Evolutionary conservation across 2,797 vertebrate species (phyloP).

Genomic region (Rhadinocentrus ornatus): DNA sequence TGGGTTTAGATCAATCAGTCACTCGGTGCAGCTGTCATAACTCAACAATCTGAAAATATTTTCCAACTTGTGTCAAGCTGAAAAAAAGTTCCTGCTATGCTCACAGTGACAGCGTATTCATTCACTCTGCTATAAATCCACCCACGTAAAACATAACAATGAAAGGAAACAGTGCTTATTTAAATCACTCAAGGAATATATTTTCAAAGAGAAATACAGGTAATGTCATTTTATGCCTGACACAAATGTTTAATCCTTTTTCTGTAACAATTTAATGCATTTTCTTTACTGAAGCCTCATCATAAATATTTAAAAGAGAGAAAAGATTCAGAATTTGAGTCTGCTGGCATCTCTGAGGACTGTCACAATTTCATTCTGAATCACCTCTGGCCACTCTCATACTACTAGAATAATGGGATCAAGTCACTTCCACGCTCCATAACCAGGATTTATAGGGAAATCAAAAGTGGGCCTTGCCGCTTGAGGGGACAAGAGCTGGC

Average conservation of each 20-base stretch:
- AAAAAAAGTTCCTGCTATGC: slow-evolving; percentile 50
- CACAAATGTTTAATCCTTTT: slow-evolving; percentile 45
- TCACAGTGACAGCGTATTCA: slow-evolving; percentile 61
- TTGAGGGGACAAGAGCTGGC: slow-evolving; percentile 70
- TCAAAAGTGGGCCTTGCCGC: slow-evolving; percentile 76
- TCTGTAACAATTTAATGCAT: slow-evolving; percentile 21
- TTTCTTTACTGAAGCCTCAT: slow-evolving; percentile 57
- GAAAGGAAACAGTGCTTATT: slow-evolving; percentile 25
- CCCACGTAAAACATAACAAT: slow-evolving; percentile 34
- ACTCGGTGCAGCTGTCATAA: slow-evolving; percentile 63
- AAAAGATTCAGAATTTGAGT: slow-evolving; percentile 61
- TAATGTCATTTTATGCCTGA: slow-evolving; percentile 22
- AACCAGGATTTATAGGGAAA: slow-evolving; percentile 84
- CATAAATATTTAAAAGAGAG: slow-evolving; percentile 75
- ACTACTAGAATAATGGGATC: slow-evolving; percentile 81
- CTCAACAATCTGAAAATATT: slow-evolving; percentile 62
- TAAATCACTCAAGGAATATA: slow-evolving; percentile 33
- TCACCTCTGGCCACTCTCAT: slow-evolving; percentile 74
- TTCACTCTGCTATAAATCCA: slow-evolving; percentile 46
- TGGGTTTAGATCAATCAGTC: slow-evolving; percentile 67
- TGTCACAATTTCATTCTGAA: slow-evolving; percentile 75
- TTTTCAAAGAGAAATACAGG: slow-evolving; percentile 31
- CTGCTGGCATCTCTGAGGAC: slow-evolving; percentile 61
- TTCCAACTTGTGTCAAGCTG: slow-evolving; percentile 47
- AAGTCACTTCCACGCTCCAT: slow-evolving; percentile 78